Evolutionary conservation across 2,113 vertebrate genomes (phyloP).

Genomic region (Vireo altiloquus): DNA sequence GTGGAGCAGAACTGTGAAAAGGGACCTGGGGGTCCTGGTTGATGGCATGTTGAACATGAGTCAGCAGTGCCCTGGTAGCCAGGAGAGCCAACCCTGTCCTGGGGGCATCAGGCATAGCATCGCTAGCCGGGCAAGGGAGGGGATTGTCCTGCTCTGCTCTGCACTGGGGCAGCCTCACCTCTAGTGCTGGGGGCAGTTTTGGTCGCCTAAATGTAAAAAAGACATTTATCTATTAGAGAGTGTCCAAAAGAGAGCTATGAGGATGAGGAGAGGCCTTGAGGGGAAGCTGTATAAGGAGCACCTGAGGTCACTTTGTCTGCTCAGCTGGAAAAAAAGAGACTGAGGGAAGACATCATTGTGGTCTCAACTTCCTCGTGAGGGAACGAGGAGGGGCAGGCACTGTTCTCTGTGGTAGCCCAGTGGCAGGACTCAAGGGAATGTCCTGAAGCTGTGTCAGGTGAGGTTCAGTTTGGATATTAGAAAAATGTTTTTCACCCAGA

Average conservation of each 20-base stretch:
- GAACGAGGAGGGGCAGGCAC: not conserved
- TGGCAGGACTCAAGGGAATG: not conserved
- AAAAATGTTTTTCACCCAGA: not conserved
- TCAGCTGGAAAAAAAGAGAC: not conserved
- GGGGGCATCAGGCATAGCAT: not conserved
- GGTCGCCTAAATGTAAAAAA: not conserved
- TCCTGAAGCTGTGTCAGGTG: not conserved
- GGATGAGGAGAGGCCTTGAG: not conserved
- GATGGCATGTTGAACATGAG: too few species aligned
- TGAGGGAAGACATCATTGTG: not conserved
- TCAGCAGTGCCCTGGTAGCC: not conserved
- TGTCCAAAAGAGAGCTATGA: not conserved
- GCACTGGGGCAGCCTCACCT: accelerated
- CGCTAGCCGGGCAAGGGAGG: accelerated
- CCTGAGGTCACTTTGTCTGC: not conserved
- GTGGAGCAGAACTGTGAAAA: not conserved
- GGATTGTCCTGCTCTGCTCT: not conserved
- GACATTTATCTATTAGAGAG: too few species aligned
- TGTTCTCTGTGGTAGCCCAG: not conserved
- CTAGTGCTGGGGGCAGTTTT: accelerated
- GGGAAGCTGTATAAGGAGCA: accelerated
- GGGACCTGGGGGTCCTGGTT: not conserved
- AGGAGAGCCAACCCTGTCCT: accelerated
- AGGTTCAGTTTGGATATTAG: not conserved
- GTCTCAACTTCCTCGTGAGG: not conserved